Evolutionary conservation across 2,888 invertebrate genomes (phyloP), one percentile per base, ranked within the genome.

Genomic region (Linnaemya vulpina): DNA sequence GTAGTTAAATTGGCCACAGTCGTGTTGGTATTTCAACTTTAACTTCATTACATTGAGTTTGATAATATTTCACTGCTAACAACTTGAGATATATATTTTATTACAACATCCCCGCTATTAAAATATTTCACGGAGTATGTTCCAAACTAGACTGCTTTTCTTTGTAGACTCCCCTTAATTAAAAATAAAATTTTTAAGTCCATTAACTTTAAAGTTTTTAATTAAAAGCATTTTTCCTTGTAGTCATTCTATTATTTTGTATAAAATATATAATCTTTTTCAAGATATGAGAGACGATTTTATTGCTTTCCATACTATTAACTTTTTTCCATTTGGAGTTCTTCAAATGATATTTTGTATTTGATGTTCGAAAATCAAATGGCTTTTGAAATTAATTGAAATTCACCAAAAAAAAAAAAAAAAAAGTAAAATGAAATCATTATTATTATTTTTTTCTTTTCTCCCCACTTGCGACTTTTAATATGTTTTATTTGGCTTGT

Each of bases 381-480:
- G 75, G 73, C 76, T 68, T 76, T 77, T 38, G 53, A 68, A 80
- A 68, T 73, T 80, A 84, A 80, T 84, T 84, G 77, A 80, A 80
- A 80, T 68, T 80, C 43, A 67, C 70, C 53, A 77, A 73, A 43
- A 40, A 11, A 10, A 3, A 7, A 58, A n/a, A 38, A n/a, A n/a
- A n/a, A n/a, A n/a, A n/a, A 22, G 11, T 46, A n/a, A 38, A n/a
- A 38, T 17, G 7, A 60, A 35, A 62, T 11, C n/a, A 15, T 5
- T 10, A 25, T 5, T 4, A 10, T 60, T 75, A 10, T 60, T 49
- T 49, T 30, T 30, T 2, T 30, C 7, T 38, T 43, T 38, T 20
- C 35, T 43, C 4, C 20, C 17, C 40, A n/a, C 63, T 17, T n/a
- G 55, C 20, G 15, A 35, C 8, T 11, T 51, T 43, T n/a, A 40